Evolutionary conservation across 2,113 vertebrate species (phyloP), one percentile per base, ranked within the genome.

Genomic region (Salvator merianae): DNA sequence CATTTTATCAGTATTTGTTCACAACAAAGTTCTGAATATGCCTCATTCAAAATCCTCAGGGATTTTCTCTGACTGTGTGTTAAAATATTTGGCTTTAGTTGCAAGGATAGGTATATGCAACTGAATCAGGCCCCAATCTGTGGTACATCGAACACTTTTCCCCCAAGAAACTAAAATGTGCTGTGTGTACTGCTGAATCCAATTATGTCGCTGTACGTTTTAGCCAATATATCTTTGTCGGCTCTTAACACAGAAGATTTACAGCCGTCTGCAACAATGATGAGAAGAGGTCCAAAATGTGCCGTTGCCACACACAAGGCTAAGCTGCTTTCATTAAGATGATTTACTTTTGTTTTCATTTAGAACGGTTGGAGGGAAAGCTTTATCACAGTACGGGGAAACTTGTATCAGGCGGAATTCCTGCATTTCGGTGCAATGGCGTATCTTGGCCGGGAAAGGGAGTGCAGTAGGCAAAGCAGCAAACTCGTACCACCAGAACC

Each of bases 91-190:
- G 9, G 3, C 28, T 20, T 32, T 20, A 13, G 6, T 18, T 7
- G 5, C 9, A 16, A 16, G 47, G 7, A 3, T 26, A 1, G 43
- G 2, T 5, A n/a, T 50, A 7, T 24, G 4, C 2, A 13, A 1
- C 40, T 2, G 1, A 32, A 32, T 72, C 36, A 9, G 40, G 30
- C 12, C 47, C 30, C 18, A 43, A 2, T 7, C 7, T 24, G 10
- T 34, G 7, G 14, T 16, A 7, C 30, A 9, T 7, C 5, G 16
- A 16, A 2, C 7, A 32, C 50, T 75, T 34, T 75, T 53, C 32
- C n/a, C 43, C 10, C 7, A 55, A 34, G 30, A 32, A 18, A 2
- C 18, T 8, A 47, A 47, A 9, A 3, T 32, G 30, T n/a, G 43
- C 5, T 4, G 28, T 16, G 40, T 47, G 28, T n/a, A n/a, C 30